These are phyloP conservation scores for Phoenicopterus ruber DNA, from an alignment of 2,113 vertebrate genomes.

Conservation along the genomic window DNA sequence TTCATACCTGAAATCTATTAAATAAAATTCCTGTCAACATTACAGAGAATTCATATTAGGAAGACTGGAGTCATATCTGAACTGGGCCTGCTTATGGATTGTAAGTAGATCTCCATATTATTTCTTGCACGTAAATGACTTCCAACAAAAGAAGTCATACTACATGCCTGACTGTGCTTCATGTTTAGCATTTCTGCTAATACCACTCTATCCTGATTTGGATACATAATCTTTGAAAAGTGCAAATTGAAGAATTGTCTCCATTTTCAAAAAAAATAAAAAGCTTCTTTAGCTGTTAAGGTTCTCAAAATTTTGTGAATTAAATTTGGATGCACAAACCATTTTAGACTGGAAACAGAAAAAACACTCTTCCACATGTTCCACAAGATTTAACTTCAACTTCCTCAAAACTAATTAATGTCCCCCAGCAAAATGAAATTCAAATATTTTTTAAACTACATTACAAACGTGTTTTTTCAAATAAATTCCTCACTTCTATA, in stretches of 20 bases:
- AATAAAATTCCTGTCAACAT: not conserved
- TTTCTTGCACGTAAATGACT: not conserved
- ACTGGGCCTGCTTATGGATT: not conserved
- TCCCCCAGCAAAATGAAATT: not conserved
- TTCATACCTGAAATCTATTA: not conserved
- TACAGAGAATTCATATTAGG: not conserved
- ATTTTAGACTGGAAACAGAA: not conserved
- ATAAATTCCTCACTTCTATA: not conserved
- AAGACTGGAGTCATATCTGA: not conserved
- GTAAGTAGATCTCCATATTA: not conserved
- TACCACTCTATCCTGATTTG: not conserved
- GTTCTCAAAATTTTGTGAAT: not conserved
- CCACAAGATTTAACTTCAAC: not conserved
- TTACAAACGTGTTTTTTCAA: not conserved
- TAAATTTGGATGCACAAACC: not conserved
- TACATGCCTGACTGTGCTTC: not conserved
- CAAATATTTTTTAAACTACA: not conserved
- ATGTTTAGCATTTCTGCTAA: not conserved
- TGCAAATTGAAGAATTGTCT: not conserved
- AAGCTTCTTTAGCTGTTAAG: not conserved
- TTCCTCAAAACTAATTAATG: not conserved
- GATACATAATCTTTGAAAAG: not conserved
- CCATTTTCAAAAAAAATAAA: no score
- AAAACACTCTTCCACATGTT: not conserved
- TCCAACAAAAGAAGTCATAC: not conserved